phyloP scores from a whole-genome alignment of 2,888 invertebrate genomes.

The Caenorhabditis sp. region DNA sequence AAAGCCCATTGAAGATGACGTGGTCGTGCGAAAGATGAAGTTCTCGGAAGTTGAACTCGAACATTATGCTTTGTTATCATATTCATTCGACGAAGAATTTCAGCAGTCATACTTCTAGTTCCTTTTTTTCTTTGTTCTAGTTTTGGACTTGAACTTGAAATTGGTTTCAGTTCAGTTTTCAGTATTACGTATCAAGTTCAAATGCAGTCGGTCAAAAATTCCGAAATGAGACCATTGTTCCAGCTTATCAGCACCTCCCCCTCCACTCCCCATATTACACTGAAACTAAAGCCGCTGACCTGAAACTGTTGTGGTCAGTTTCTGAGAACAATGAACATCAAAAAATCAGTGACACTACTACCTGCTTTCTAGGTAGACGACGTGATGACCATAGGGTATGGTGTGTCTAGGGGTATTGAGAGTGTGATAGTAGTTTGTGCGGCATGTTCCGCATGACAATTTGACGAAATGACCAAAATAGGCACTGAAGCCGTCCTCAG shows the following conservation, averaged over 20 bases:
- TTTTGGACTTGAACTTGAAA: neutral
- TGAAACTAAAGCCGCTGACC: constrained; percentile 34
- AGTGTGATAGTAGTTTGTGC: constrained; percentile 34
- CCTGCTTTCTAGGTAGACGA: constrained; percentile 13
- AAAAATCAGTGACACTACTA: constrained; percentile 19
- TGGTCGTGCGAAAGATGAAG: constrained; percentile 4
- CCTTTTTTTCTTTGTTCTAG: neutral
- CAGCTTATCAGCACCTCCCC: constrained; percentile 29
- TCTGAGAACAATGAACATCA: constrained; percentile 31
- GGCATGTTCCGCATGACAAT: constrained; percentile 36
- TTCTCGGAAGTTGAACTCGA: constrained; percentile 1
- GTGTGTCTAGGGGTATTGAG: constrained; percentile 15
- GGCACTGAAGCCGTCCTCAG: constrained; percentile 21
- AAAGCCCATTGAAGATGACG: too few species aligned
- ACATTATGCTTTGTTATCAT: neutral
- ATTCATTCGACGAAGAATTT: constrained; percentile 28
- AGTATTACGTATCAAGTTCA: too few species aligned
- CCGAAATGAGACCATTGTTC: constrained; percentile 24
- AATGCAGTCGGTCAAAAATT: too few species aligned
- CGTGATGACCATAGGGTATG: constrained; percentile 34
- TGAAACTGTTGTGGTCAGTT: constrained; percentile 52
- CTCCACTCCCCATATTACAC: constrained; percentile 29
- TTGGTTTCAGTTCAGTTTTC: too few species aligned
- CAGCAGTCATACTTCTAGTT: constrained; percentile 1
- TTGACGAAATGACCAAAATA: constrained; percentile 25